Conservation (phyloP, 2,888 invertebrate species). For the Marronus borbonicus region DNA sequence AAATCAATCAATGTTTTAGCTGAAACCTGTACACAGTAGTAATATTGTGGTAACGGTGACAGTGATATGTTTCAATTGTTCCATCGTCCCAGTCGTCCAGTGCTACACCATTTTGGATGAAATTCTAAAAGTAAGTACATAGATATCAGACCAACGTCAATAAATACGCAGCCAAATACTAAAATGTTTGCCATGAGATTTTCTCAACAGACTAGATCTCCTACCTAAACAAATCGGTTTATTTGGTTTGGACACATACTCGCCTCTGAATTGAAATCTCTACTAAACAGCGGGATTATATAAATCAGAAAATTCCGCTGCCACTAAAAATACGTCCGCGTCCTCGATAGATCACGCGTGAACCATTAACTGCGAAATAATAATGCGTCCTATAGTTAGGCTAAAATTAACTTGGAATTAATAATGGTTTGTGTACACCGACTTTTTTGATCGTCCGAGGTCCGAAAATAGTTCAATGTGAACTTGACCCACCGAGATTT, state of each 20-base stretch:
- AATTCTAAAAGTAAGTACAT: neutral
- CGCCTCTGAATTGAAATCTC: neutral
- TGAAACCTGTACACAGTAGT: too few relatives aligned
- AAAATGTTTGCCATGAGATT: too few relatives aligned
- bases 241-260: neutral
- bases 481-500: constrained; percentile 50
- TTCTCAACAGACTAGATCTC: neutral
- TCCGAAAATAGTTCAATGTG: constrained; percentile 51
- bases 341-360: constrained; percentile 18
- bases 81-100: too few relatives aligned
- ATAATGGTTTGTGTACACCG: constrained; percentile 36
- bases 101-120: too few relatives aligned
- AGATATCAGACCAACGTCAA: neutral
- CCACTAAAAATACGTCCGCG: constrained; percentile 4
- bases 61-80: too few relatives aligned
- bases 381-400: constrained; percentile 16
- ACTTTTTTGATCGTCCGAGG: constrained; percentile 41
- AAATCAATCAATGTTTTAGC: too few relatives aligned
- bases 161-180: too few relatives aligned
- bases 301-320: constrained; percentile 6
- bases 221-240: neutral
- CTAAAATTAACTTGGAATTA: constrained; percentile 35
- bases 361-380: constrained; percentile 24
- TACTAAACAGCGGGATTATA: neutral
- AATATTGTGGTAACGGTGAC: too few relatives aligned